phyloP scores from a whole-genome alignment of 2,888 invertebrate genomes.

The Sericinus montela region DNA sequence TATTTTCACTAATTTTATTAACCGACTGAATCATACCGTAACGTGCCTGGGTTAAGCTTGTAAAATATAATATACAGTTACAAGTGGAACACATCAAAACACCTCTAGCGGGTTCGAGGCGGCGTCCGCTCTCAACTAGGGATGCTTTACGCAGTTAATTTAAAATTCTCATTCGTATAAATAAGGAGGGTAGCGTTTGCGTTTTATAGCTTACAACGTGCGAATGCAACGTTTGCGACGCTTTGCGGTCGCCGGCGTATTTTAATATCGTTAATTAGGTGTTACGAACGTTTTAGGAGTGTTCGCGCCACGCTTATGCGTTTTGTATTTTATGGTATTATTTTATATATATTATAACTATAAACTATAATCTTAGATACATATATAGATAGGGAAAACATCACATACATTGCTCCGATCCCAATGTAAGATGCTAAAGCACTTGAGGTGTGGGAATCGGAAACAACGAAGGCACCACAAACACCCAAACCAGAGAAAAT shows the following conservation, averaged over 20 bases:
- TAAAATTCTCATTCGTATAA: slow-evolving; percentile 78
- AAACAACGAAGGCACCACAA: too few relatives aligned
- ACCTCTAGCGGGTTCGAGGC: slow-evolving; percentile 41
- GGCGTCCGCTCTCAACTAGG: slow-evolving; percentile 49
- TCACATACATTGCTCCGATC: too few relatives aligned
- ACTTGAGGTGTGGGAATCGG: too few relatives aligned
- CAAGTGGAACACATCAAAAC: slow-evolving; percentile 37
- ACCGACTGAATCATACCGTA: too few relatives aligned
- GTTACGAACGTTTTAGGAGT: slow-evolving; percentile 53
- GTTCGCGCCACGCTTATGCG: slow-evolving; percentile 25
- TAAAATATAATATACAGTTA: background rate
- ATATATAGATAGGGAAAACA: too few relatives aligned
- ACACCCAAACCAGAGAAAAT: too few relatives aligned
- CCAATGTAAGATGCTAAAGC: too few relatives aligned
- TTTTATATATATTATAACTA: slow-evolving; percentile 1
- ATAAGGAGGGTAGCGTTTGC: slow-evolving; percentile 77
- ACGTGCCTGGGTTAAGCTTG: too few relatives aligned
- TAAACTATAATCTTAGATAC: too few relatives aligned
- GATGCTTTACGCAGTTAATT: slow-evolving; percentile 76
- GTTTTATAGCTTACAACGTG: slow-evolving; percentile 76
- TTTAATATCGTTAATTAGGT: slow-evolving; percentile 79
- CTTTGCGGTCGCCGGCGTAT: slow-evolving; percentile 69
- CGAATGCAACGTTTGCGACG: slow-evolving; percentile 69
- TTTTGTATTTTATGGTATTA: slow-evolving; percentile 16
- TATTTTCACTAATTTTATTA: too few relatives aligned